These are phyloP conservation scores for Pollachius pollachius DNA, from an alignment of 2,113 vertebrate species.

Conservation along the genomic window DNA sequence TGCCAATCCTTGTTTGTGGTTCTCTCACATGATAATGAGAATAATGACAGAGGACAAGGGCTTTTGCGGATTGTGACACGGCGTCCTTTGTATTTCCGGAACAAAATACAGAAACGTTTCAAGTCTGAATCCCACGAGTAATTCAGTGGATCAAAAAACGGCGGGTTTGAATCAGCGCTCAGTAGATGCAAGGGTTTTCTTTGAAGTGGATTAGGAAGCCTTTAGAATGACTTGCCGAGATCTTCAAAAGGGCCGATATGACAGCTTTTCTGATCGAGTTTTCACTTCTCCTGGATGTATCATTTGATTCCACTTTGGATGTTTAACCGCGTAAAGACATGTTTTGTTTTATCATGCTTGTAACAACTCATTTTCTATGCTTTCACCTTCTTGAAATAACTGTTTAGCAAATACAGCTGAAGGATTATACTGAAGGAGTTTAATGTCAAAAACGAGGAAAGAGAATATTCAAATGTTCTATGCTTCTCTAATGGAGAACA, in stretches of 20 bases:
- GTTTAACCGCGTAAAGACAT: conserved; percentile 56
- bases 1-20: conserved; percentile 23
- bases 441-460: no score
- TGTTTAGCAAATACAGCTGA: conserved; percentile 20
- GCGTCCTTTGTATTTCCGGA: neutral
- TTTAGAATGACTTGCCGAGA: conserved; percentile 36
- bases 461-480: no score
- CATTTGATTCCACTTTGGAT: conserved; percentile 43
- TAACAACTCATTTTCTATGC: neutral
- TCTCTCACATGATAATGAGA: conserved; percentile 2
- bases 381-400: conserved; percentile 6
- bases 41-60: conserved; percentile 13
- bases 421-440: no score
- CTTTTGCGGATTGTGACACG: neutral
- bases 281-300: conserved; percentile 69
- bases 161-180: conserved; percentile 30
- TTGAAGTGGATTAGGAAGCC: conserved; percentile 53
- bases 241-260: conserved; percentile 30
- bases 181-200: conserved; percentile 16
- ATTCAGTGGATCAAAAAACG: conserved; percentile 50
- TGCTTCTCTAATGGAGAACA: neutral
- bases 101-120: no score
- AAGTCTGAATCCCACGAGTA: conserved; percentile 26
- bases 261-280: conserved; percentile 60
- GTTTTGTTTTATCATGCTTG: conserved; percentile 11